Percentiles rank a stretch among this genome's conserved stretches.
Evolutionary conservation across 1,140 invertebrate genomes (phyloP).

Genomic region (Drosophila willistoni): DNA sequence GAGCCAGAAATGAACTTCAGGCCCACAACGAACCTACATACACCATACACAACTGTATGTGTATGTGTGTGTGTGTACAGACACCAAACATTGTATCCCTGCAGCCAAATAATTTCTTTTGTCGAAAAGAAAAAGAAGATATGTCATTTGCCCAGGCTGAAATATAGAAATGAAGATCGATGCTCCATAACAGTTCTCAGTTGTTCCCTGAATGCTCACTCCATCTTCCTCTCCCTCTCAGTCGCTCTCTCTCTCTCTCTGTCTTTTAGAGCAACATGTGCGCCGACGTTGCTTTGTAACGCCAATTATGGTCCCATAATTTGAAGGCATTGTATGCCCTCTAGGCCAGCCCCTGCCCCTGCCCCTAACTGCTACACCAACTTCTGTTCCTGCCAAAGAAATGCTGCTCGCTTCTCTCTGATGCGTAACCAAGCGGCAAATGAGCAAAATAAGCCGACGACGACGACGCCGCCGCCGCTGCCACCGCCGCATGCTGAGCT

Average conservation of each 20-base stretch:
- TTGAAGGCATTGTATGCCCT: constrained; percentile 71
- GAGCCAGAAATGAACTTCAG: constrained; percentile 36
- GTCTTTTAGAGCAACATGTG: constrained; percentile 62
- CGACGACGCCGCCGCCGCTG: constrained; percentile 2
- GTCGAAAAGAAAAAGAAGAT: constrained; percentile 49
- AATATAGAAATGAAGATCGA: constrained; percentile 70
- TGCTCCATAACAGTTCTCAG: constrained; percentile 58
- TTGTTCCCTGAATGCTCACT: neutral
- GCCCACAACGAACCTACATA: constrained; percentile 34
- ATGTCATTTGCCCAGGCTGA: constrained; percentile 69
- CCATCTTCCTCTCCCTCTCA: neutral
- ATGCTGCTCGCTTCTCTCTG: constrained; percentile 33
- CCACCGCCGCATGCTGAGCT: constrained; percentile 24
- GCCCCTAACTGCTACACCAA: neutral
- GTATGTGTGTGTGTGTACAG: neutral
- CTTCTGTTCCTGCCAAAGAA: constrained; percentile 25
- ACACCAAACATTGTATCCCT: constrained; percentile 12
- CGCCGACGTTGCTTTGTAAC: constrained; percentile 71
- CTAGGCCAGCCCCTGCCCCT: constrained; percentile 1
- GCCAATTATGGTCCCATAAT: constrained; percentile 82
- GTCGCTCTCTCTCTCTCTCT: neutral
- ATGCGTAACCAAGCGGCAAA: constrained; percentile 72
- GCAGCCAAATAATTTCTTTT: constrained; percentile 28
- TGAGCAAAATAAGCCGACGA: constrained; percentile 52
- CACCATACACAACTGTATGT: constrained; percentile 5